A percentile compares a stretch with the other conserved stretches of the same genome.
phyloP scores from a whole-genome alignment of 2,797 vertebrate species.

The Lerista edwardsae region DNA sequence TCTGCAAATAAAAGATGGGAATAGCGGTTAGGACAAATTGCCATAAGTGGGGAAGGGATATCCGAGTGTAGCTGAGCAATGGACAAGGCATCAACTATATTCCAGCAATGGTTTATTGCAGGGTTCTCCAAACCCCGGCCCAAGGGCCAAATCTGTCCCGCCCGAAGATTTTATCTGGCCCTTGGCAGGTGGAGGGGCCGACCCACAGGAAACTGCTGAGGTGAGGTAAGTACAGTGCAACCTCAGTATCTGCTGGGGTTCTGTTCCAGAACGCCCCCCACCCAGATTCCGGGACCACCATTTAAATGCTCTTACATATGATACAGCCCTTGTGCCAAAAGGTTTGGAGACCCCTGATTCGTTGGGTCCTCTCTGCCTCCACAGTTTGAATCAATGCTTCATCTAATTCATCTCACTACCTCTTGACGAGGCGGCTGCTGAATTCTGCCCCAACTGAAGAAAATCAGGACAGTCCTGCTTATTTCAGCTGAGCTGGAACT shows the following conservation, averaged over 20 bases:
- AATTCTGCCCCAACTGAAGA: background rate
- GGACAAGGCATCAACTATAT: background rate
- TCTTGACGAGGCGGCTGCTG: background rate
- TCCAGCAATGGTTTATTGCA: background rate
- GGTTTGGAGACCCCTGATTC: too few species aligned
- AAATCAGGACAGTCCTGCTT: background rate
- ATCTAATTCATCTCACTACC: background rate
- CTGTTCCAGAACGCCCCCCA: too few species aligned
- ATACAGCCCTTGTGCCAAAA: too few species aligned
- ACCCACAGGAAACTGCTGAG: too few species aligned
- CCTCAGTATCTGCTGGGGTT: too few species aligned
- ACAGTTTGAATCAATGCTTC: background rate
- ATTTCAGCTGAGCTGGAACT: background rate
- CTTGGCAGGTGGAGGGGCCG: too few species aligned
- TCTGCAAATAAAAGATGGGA: slow-evolving; percentile 49
- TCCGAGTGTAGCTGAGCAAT: background rate
- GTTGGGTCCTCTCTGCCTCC: background rate
- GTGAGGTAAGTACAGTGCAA: too few species aligned
- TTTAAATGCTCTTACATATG: too few species aligned
- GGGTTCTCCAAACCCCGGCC: too few species aligned
- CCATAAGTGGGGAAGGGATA: background rate
- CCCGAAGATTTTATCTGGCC: too few species aligned
- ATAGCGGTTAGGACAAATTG: background rate
- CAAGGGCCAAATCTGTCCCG: too few species aligned
- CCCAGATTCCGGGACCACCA: too few species aligned